Conservation (phyloP, 2,113 vertebrate species). For the Narcine bancroftii region DNA sequence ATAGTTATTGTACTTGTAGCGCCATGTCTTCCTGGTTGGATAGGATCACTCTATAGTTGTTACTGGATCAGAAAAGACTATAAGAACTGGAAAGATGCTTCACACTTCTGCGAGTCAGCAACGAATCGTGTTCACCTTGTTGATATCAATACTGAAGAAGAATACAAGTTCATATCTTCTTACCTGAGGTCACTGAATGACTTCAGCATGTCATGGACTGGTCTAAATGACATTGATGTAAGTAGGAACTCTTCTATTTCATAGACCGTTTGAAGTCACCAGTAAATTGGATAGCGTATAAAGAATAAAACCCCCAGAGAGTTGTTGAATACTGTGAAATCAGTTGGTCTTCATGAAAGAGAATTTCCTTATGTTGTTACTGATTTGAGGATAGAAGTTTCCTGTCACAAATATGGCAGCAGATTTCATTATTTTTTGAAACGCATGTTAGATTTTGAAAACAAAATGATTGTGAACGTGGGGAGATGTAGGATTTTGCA, state of each 20-base stretch:
- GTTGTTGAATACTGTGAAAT: neutral
- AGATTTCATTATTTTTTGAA: neutral
- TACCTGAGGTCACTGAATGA: constrained; percentile 55
- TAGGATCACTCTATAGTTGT: constrained; percentile 64
- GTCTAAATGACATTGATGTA: constrained; percentile 69
- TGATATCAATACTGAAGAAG: constrained; percentile 59
- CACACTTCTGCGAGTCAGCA: constrained; percentile 49
- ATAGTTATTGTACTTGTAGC: constrained; percentile 46
- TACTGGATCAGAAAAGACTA: constrained; percentile 54
- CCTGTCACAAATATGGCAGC: neutral
- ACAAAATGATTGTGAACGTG: neutral
- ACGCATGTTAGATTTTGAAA: too few relatives aligned
- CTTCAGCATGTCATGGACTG: constrained; percentile 70
- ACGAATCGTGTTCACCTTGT: constrained; percentile 58
- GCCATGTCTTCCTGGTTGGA: constrained; percentile 64
- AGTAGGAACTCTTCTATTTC: constrained; percentile 36
- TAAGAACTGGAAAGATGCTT: constrained; percentile 59
- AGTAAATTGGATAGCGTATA: neutral
- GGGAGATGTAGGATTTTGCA: neutral
- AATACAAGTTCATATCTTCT: constrained; percentile 58
- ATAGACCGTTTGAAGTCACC: neutral
- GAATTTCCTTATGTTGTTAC: neutral
- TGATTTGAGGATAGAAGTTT: neutral
- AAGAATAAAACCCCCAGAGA: neutral
- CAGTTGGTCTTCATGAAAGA: neutral